Percentiles rank a stretch among this genome's conserved stretches.
These are phyloP conservation scores for Gila orcuttii DNA, from an alignment of 2,113 vertebrate species.

Conservation along the genomic window DNA sequence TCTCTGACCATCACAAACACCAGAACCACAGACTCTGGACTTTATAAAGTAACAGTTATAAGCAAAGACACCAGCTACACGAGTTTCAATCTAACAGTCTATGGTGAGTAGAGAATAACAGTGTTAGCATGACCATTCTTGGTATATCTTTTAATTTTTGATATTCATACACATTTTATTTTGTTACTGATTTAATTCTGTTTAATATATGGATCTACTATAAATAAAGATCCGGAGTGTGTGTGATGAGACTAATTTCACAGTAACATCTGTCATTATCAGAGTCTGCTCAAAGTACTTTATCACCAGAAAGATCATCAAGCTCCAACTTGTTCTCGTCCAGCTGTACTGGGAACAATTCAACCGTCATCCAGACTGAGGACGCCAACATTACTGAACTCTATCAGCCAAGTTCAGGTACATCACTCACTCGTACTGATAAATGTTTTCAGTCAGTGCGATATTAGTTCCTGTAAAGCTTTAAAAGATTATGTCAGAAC, in stretches of 20 bases:
- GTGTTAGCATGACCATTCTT: neutral
- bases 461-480: neutral
- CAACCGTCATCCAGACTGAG: neutral
- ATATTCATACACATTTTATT: neutral
- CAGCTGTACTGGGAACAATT: neutral
- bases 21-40: neutral
- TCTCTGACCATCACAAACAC: slow-evolving; percentile 12
- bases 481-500: neutral
- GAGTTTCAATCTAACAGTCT: neutral
- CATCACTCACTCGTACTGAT: too few species aligned
- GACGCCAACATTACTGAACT: neutral
- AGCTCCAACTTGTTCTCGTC: neutral
- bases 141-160: neutral
- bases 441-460: neutral
- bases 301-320: neutral
- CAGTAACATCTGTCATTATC: neutral
- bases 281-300: neutral
- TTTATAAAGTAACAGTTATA: neutral
- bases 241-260: neutral
- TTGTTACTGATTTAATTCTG: neutral
- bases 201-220: neutral
- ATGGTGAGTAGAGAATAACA: neutral
- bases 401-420: neutral
- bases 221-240: neutral
- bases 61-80: neutral